A percentile compares a stretch with the other conserved stretches of the same genome.
Conservation (phyloP, 2,888 invertebrate genomes). For the Aphidoletes aphidimyza region DNA sequence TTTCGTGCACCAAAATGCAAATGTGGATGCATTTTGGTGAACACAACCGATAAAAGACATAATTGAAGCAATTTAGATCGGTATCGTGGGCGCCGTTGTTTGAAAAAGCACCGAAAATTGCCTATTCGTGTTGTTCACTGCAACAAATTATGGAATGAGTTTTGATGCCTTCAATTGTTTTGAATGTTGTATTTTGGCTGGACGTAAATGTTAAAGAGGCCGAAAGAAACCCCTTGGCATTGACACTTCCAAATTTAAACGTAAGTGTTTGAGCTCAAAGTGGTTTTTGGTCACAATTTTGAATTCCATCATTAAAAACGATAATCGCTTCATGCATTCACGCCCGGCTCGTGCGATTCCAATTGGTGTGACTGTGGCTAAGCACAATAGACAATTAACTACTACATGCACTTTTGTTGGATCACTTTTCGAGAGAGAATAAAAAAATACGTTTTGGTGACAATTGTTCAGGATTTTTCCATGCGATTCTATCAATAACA, state of each 20-base stretch:
- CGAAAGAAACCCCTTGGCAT: neutral
- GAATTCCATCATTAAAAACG: neutral
- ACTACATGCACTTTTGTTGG: slow-evolving; percentile 9
- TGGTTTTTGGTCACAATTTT: neutral
- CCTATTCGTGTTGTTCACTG: neutral
- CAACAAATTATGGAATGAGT: slow-evolving; percentile 51
- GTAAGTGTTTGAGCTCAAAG: neutral
- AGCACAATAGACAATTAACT: slow-evolving; percentile 26
- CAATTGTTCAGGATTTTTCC: slow-evolving; percentile 20
- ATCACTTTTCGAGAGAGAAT: neutral
- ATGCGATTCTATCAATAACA: neutral
- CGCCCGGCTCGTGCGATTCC: slow-evolving; percentile 12
- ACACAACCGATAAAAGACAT: slow-evolving; percentile 47
- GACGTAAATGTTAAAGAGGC: neutral
- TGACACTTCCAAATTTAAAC: slow-evolving; percentile 22
- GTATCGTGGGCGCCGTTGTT: slow-evolving; percentile 34
- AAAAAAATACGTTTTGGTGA: neutral
- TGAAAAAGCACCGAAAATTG: slow-evolving; percentile 35
- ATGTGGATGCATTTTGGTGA: slow-evolving; percentile 49
- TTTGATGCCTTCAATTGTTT: slow-evolving; percentile 3
- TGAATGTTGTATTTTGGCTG: neutral
- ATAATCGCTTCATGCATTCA: slow-evolving; percentile 37
- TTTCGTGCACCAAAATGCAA: neutral
- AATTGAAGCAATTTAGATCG: slow-evolving; percentile 50
- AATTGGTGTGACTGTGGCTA: neutral